A percentile compares a stretch with the other conserved stretches of the same genome.
Conservation (phyloP, 2,888 invertebrate species). For the Hypomecis punctinalis region DNA sequence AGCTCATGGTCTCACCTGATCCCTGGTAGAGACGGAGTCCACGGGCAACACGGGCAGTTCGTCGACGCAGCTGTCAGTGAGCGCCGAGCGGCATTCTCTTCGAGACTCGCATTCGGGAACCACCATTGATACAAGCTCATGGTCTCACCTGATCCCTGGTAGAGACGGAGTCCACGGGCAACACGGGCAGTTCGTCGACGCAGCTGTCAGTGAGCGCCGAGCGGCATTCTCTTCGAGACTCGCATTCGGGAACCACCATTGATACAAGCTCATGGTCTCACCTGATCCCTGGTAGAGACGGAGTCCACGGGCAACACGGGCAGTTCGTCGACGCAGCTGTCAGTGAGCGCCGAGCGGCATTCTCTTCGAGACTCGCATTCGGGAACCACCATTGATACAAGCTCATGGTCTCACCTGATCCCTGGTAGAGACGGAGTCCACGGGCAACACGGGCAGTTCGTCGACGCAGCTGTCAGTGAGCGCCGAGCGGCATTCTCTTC, state of each 20-base stretch:
- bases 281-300: slow-evolving; percentile 44
- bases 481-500: slow-evolving; percentile 55
- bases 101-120: slow-evolving; percentile 53
- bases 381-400: slow-evolving; percentile 63
- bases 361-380: slow-evolving; percentile 53
- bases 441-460: slow-evolving; percentile 54
- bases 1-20: slow-evolving; percentile 48
- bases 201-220: slow-evolving; percentile 73
- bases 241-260: slow-evolving; percentile 57
- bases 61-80: slow-evolving; percentile 77
- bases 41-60: slow-evolving; percentile 54
- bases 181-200: slow-evolving; percentile 64
- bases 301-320: slow-evolving; percentile 45
- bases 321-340: slow-evolving; percentile 74
- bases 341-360: slow-evolving; percentile 64
- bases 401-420: slow-evolving; percentile 49
- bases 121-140: slow-evolving; percentile 68
- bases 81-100: slow-evolving; percentile 55
- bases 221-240: slow-evolving; percentile 52
- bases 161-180: slow-evolving; percentile 37
- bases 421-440: slow-evolving; percentile 20
- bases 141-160: slow-evolving; percentile 44
- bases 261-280: slow-evolving; percentile 59
- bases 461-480: slow-evolving; percentile 78
- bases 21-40: slow-evolving; percentile 27